These are phyloP conservation scores for Deroptyus accipitrinus DNA, from an alignment of 2,113 vertebrate genomes.

Conservation along the genomic window DNA sequence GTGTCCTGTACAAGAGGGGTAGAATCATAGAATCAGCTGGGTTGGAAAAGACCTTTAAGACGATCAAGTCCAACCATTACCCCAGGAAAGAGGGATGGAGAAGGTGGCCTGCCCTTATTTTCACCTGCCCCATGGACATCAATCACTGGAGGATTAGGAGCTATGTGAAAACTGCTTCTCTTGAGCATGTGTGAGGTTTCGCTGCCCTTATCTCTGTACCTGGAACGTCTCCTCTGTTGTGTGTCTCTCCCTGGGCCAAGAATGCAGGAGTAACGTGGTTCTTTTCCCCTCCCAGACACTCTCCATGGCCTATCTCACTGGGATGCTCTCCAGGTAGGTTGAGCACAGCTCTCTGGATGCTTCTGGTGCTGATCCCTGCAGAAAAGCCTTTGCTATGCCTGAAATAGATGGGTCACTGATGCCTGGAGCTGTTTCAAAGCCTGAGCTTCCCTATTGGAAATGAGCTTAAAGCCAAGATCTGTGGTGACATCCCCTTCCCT, in stretches of 20 bases:
- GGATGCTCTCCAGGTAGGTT: conserved; percentile 89
- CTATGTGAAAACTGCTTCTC: neutral
- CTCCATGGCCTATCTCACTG: conserved; percentile 93
- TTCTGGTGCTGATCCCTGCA: neutral
- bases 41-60: neutral
- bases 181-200: neutral
- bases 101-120: neutral
- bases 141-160: neutral
- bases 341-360: neutral
- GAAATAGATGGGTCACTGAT: neutral
- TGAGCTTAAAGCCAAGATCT: neutral
- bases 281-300: conserved; percentile 81
- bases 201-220: neutral
- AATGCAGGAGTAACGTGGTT: neutral
- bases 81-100: neutral
- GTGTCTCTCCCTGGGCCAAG: neutral
- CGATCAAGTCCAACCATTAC: neutral
- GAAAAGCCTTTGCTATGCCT: rapidly evolving
- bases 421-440: neutral
- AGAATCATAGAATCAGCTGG: neutral
- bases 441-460: neutral
- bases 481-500: neutral
- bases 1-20: neutral
- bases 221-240: neutral
- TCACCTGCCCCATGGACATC: neutral